Evolutionary conservation across 2,888 invertebrate species (phyloP), one percentile per base, ranked within the genome.

Genomic region (Drosophila quinaria): DNA sequence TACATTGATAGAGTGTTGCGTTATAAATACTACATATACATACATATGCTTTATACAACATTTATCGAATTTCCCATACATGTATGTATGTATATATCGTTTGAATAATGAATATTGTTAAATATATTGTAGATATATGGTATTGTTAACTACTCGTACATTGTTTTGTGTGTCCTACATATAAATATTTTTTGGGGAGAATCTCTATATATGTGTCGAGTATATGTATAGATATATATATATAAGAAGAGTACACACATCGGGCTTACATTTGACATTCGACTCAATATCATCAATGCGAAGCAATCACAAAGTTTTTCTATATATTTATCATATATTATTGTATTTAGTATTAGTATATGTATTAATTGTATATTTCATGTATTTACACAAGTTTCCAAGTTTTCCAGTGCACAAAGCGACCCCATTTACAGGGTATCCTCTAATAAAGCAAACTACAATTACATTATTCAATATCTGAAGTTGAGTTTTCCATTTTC

Each of bases 251-350:
- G 41, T 54, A 82, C 68, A 62, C 54, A 58, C 71, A 54, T 33
- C 49, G 51, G 51, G 64, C 70, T 74, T 62, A 81, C 74, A 82
- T 61, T 68, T 64, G 69, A 73, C 44, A 56, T 44, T 56, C 63
- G 62, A 15, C 37, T 47, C 47, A 56, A 66, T 68, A 67, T 76
- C 78, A 69, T 89, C 74, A 90, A 86, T 81, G 80, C 80, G 80
- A 89, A 90, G 90, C 90, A 86, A 89, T 89, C 89, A 89, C 89
- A 89, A 89, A 87, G 80, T 82, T 87, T 70, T 74, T 76, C 64
- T 78, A 59, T 66, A 66, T 55, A 50, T 47, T 22, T 69, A 44
- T 71, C 52, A 39, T 33, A 42, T 59, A 55, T 66, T 51, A 35
- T 42, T 62, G 37, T 54, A 63, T 66, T 56, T 47, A 50, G 44